Evolutionary conservation across 1,140 invertebrate genomes (phyloP), one percentile per base, ranked within the genome.

Genomic region (Lethrus apterus): DNA sequence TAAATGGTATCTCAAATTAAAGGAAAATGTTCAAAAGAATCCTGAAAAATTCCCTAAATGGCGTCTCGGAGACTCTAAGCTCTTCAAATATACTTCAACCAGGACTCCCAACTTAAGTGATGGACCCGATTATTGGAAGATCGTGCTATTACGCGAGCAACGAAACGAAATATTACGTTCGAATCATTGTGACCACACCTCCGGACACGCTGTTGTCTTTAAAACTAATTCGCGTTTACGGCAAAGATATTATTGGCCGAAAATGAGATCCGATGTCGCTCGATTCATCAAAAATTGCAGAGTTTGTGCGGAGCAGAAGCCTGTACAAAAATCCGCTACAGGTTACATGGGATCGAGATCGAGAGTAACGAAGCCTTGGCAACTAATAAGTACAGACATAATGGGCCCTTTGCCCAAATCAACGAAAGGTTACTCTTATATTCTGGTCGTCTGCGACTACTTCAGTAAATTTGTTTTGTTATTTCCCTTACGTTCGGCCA

Each of bases 401-500:
- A 15, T 48, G 7, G 46, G 40, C 11, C 31, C 40, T 1, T 31
- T 47, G 13, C 46, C 46, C 10, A 11, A 15, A 7, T 34, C 17
- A 4, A 15, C 18, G 5, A 20, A 19, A 18, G 46, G 46, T 24
- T 24, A 23, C 23, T 5, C 8, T 2, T 48, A 48, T 24, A 33
- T 48, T 15, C 18, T 48, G n/a, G 23, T 31, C 14, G 38, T 48
- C 2, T 8, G 3, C 3, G 60, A 65, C 30, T 33, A 38, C 17
- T 33, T 32, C 17, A 47, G 21, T 11, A 41, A 47, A 19, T 47
- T 17, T 20, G 4, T 7, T 46, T 20, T 47, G 15, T 44, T 47
- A 4, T 47, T 47, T 29, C 45, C 36, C 7, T 26, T 47, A 8
- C 36, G 45, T 9, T 13, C 7, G 15, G 45, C 35, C 13, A 43